Evolutionary conservation across 1,140 invertebrate genomes (phyloP).

Genomic region (Plutomurus gul): DNA sequence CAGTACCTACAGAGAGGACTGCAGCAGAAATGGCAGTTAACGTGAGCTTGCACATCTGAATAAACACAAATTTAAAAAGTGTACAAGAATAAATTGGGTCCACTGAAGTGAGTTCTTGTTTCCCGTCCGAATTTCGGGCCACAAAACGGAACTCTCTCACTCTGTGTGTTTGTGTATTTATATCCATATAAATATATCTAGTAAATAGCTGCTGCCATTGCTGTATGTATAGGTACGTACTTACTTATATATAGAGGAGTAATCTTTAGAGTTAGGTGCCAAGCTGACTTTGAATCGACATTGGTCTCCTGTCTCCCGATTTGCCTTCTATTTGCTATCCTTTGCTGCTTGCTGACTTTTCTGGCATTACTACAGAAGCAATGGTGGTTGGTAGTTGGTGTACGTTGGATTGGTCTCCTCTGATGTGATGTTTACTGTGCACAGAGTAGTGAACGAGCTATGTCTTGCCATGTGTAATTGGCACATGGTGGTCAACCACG

Average conservation of each 20-base stretch:
- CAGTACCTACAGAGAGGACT: no score
- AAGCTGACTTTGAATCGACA: not conserved
- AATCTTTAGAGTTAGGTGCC: not conserved
- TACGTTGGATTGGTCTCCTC: no score
- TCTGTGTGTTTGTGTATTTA: no score
- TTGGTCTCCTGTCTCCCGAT: not conserved
- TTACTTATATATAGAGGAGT: no score
- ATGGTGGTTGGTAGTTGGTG: no score
- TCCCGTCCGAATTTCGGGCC: no score
- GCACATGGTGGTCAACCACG: slow-evolving; percentile 40
- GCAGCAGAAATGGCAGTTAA: not conserved
- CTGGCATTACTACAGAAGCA: no score
- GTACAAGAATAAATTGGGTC: slow-evolving; percentile 21
- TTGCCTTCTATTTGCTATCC: not conserved
- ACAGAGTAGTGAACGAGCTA: slow-evolving; percentile 1
- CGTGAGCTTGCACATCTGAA: not conserved
- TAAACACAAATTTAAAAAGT: slow-evolving; percentile 11
- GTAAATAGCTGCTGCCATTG: no score
- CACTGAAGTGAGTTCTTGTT: not conserved
- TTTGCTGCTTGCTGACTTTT: not conserved
- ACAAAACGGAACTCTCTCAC: no score
- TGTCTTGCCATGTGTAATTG: slow-evolving; percentile 42
- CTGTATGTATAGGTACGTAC: no score
- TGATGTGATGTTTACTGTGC: not conserved
- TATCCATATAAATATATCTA: no score